Evolutionary conservation across 2,888 invertebrate species (phyloP), one percentile per base, ranked within the genome.

Genomic region (Poecilobothrus nobilitatus): DNA sequence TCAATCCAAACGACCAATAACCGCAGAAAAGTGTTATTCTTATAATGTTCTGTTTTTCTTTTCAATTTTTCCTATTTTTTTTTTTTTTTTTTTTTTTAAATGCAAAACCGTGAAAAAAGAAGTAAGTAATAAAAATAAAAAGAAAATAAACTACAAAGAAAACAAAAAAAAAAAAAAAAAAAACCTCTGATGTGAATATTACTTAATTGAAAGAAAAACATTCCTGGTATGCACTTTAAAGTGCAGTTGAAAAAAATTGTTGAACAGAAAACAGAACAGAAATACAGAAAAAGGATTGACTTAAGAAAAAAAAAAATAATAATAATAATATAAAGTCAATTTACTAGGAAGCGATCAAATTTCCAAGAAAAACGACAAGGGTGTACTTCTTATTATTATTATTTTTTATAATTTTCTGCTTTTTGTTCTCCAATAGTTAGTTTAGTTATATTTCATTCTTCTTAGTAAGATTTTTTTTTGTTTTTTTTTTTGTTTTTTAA

Each of bases 121-220:
- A 41, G 12, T 41, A 41, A 41, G 41, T 41, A 41, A 41, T 41
- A 41, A 41, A 41, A 41, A 41, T 27, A 41, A 41, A 8, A 41
- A 41, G 12, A 41, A 15, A 41, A 41, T 41, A n/a, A n/a, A n/a
- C n/a, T n/a, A n/a, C 41, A 41, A 41, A 9, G 7, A 41, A 41
- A 41, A 41, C n/a, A 41, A 41, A 53, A 53, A 53, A n/a, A 12
- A 53, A 53, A 18, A 12, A 53, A 53, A 18, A 53, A 18, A 53
- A 18, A 53, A 53, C 53, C 53, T 53, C 53, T 53, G 53, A 53
- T 53, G 53, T 53, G 53, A 53, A 53, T 53, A 18, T 53, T 53
- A 53, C 53, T 53, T 53, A 53, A 53, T 53, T 53, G 53, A 53
- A 53, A 53, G 53, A 53, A 53, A 53, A 53, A 53, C 53, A 53